Base-by-base conservation (phyloP, 37 sponge, comb jelly and placozoan genomes). In the Sycon ciliatum region DNA sequence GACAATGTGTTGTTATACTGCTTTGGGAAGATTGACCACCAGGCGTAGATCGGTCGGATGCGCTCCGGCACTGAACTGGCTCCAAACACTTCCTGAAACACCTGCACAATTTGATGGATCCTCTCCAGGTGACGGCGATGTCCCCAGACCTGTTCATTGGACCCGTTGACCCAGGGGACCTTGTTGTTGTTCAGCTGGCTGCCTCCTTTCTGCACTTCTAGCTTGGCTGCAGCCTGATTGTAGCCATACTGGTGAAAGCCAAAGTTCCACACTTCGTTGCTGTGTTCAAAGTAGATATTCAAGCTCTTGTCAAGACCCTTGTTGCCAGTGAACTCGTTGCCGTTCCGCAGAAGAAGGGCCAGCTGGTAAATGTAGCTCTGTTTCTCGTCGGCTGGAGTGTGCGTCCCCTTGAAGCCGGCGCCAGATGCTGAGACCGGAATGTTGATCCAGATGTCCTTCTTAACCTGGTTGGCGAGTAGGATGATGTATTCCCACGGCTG, bases 221-320 rank as follows among this genome's bases (percentile, higher is more conserved):
- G n/a, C n/a, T n/a, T n/a, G 23, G 72, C 72, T 42, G 39, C 42
- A 11, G 42, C 52, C 72, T 71, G 39, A 22, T 71, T 71, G 52
- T 52, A 71, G 20, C 7, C 42, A 23, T 71, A 71, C 28, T 71
- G 72, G 27, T 6, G 26, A 22, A 71, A 71, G 62, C 72, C 72
- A 71, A 71, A 71, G 58, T 71, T 71, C 72, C 72, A 71, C 56
- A 71, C 72, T 60, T 71, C 72, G 32, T 71, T 71, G 58, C 72
- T 71, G 58, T 71, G 72, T 60, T 71, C 72, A 24, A 71, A 29
- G 72, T 71, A 71, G n/a, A 71, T 71, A 9, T 56, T 71, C 5
- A 71, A 9, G 58, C 42, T 71, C 24, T 56, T 71, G 9, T 60
- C 42, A 4, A 71, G 72, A 13, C 53, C 53, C 53, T 46, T 46